Percentiles rank a stretch among this genome's conserved stretches.
Conservation (phyloP, 2,113 vertebrate genomes). For the Sinocyclocheilus rhinocerous region DNA sequence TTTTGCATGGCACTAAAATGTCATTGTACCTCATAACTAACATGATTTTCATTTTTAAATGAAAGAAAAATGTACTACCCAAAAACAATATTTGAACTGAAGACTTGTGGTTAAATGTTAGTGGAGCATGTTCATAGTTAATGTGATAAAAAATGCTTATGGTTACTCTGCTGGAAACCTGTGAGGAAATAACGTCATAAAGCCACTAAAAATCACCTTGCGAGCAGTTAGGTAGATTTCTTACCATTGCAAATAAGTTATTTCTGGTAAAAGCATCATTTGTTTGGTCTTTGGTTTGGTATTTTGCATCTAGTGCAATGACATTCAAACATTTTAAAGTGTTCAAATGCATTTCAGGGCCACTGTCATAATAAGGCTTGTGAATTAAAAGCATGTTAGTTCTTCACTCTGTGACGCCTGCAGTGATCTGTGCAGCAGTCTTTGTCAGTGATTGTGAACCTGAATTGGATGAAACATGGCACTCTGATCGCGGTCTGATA, state of each 20-base stretch:
- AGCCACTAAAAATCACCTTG: not conserved
- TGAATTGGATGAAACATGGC: conserved; percentile 59
- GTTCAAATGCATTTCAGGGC: not conserved
- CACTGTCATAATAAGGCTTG: not conserved
- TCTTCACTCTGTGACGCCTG: not conserved
- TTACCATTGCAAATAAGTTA: not conserved
- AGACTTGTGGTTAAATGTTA: not conserved
- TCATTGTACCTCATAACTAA: not conserved
- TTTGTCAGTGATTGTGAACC: conserved; percentile 64
- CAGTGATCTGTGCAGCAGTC: conserved; percentile 10
- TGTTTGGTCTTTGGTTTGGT: not conserved
- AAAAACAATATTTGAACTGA: not conserved
- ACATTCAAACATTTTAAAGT: not conserved
- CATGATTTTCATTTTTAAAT: not conserved
- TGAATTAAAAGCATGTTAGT: not conserved
- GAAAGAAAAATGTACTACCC: not conserved
- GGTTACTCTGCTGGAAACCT: not conserved
- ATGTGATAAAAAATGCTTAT: not conserved
- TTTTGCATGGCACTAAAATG: not conserved
- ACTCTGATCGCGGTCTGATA: conserved; percentile 75
- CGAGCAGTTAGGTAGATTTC: not conserved
- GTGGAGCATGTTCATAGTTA: not conserved
- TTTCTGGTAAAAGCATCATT: not conserved
- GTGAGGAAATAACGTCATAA: not conserved
- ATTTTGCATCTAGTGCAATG: not conserved